A percentile compares a stretch with the other conserved stretches of the same genome.
Conservation (phyloP, 2,113 vertebrate genomes). For the Cavia aperea region DNA sequence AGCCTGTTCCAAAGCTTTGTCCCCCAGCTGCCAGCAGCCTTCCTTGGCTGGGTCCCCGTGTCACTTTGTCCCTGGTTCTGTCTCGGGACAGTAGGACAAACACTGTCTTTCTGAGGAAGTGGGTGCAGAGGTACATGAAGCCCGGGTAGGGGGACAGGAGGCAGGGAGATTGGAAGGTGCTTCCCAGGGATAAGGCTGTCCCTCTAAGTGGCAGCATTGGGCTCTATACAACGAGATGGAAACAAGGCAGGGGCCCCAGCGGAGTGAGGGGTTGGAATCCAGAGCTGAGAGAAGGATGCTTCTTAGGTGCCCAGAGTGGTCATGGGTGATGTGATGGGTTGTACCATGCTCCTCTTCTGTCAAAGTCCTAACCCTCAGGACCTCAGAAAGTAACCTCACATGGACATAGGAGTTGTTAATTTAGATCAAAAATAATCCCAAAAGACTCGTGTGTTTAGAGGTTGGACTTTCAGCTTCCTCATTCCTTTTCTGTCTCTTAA, state of each 20-base stretch:
- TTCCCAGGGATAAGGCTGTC: background rate
- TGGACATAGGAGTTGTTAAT: background rate
- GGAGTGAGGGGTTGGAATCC: fast-evolving
- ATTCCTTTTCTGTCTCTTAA: background rate
- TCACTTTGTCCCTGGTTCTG: background rate
- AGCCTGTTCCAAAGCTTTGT: background rate
- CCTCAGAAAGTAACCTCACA: too few species aligned
- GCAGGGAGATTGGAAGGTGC: background rate
- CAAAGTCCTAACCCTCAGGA: background rate
- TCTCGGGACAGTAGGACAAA: background rate
- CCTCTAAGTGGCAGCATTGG: fast-evolving
- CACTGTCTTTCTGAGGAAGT: background rate
- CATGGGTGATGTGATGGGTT: background rate
- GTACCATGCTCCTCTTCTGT: background rate
- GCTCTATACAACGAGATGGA: too few species aligned
- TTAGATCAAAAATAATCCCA: background rate
- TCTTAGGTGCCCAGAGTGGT: background rate
- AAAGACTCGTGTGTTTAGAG: background rate
- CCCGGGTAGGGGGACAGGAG: too few species aligned
- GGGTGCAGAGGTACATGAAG: background rate
- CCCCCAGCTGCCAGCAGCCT: too few species aligned
- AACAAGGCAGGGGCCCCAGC: background rate
- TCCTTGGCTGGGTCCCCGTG: fast-evolving
- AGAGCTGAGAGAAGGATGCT: fast-evolving
- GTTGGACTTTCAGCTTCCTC: background rate